Conservation (phyloP, 2,797 vertebrate genomes). For the Peromyscus aztecus region DNA sequence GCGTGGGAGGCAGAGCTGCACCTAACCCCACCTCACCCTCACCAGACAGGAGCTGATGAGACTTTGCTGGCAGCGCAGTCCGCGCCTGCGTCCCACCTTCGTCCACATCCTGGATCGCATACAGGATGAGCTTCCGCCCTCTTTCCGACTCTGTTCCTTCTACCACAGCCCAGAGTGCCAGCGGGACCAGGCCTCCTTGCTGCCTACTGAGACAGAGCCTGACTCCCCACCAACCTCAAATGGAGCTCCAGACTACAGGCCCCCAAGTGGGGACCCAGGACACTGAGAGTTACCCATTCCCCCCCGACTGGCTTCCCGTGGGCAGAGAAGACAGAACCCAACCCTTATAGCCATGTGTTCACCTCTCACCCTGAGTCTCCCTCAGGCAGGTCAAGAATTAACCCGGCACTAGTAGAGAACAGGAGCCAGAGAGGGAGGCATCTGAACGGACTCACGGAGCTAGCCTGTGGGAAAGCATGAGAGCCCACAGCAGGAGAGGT, state of each 20-base stretch:
- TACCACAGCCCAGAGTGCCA: conserved; percentile 84
- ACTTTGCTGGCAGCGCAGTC: conserved; percentile 90
- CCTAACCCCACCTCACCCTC: neutral
- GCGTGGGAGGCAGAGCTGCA: neutral
- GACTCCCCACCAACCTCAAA: conserved; percentile 13
- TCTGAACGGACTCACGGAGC: neutral
- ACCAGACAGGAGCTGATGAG: conserved; percentile 89
- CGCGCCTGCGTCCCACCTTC: conserved; percentile 88
- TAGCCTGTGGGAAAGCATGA: neutral
- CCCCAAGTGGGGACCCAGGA: conserved; percentile 80
- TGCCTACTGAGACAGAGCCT: conserved; percentile 10
- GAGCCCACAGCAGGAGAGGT: neutral
- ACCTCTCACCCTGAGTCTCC: neutral
- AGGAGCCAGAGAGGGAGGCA: neutral
- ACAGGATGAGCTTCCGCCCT: conserved; percentile 83
- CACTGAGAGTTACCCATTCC: conserved; percentile 54
- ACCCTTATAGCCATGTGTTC: neutral
- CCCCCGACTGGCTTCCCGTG: neutral
- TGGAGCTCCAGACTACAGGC: conserved; percentile 57
- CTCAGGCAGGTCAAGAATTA: neutral
- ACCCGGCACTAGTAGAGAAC: neutral
- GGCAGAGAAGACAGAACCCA: neutral
- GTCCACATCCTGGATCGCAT: conserved; percentile 88
- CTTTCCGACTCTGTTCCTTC: conserved; percentile 89
- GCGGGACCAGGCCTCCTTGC: conserved; percentile 54